Evolutionary conservation across 2,888 invertebrate genomes (phyloP), one percentile per base, ranked within the genome.

Genomic region (Pammene fasciana): DNA sequence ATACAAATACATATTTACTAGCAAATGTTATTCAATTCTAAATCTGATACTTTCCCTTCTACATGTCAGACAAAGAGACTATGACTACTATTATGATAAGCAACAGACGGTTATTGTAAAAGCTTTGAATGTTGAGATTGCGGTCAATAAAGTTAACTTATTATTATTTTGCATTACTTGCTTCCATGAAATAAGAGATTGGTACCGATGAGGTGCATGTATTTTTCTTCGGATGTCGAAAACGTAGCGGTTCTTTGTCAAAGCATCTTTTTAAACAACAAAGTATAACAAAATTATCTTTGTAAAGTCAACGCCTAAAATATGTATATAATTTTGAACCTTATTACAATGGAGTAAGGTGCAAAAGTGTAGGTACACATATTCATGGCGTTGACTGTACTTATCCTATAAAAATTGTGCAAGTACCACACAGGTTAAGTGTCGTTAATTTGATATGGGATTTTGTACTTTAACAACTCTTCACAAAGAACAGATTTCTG

Each of bases 181-280:
- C 34, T 11, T 45, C 11, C 45, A 46, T 2, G 50, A 26, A 48
- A 56, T 52, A 45, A 57, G 64, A 65, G 36, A 57, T 36, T 41
- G 18, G 50, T 14, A 46, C n/a, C 11, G 10, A 11, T 38, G 9
- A 45, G 5, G 45, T 45, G 4, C 13, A 13, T 13, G 5, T 45
- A 13, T 0, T 55, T 61, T 56, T 26, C 26, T n/a, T 13, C 38
- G 14, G 48, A 56, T 45, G 14, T 50, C 36, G 61, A 48, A 68
- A 57, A 56, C 34, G 4, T 64, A 54, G 60, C 59, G 65, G 65
- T 34, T 60, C 46, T 43, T 60, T 54, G 48, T 59, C 46, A 65
- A 59, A 54, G 52, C 26, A 50, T 43, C 43, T 60, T 60, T 48
- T 62, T 43, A 9, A 26, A 57, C 57, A 65, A 59, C 57, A 57